Percentiles rank a stretch among this genome's conserved stretches.
Conservation (phyloP, 2,113 vertebrate species). For the Heterotis niloticus region DNA sequence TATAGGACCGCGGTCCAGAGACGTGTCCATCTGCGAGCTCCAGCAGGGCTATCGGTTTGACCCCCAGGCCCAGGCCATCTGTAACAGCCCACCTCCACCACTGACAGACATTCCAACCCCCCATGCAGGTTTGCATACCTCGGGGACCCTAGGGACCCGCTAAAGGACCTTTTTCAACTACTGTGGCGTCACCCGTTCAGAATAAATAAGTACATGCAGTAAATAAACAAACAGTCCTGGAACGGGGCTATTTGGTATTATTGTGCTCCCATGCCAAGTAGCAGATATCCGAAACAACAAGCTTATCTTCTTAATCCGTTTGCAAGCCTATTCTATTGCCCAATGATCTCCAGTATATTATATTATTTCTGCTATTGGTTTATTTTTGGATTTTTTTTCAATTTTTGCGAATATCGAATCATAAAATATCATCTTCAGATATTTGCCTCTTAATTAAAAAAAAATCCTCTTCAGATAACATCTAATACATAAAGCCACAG, state of each 20-base stretch:
- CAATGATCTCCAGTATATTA: not conserved
- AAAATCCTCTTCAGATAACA: not conserved
- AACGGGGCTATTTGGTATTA: not conserved
- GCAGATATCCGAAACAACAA: constrained; percentile 12
- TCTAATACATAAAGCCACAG: not conserved
- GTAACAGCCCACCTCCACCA: not conserved
- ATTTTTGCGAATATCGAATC: not conserved
- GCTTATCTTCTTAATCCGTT: constrained; percentile 14
- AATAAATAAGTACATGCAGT: not conserved
- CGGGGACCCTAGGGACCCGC: not conserved
- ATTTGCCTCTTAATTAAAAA: not conserved
- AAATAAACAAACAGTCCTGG: not conserved
- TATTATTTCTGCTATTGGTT: not conserved
- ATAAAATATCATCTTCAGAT: not conserved
- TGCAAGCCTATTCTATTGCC: not conserved
- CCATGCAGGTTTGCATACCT: not conserved
- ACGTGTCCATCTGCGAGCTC: not conserved
- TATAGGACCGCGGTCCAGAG: not conserved
- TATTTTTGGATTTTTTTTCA: constrained; percentile 8
- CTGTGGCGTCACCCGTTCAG: not conserved
- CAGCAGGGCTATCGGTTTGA: not conserved
- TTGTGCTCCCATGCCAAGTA: constrained; percentile 10
- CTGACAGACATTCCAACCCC: constrained; percentile 16
- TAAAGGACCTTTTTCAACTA: not conserved
- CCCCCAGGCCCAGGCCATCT: constrained; percentile 16